Percentiles rank a stretch among this genome's conserved stretches.
Conservation (phyloP, 2,888 invertebrate species). For the Hedya salicella region DNA sequence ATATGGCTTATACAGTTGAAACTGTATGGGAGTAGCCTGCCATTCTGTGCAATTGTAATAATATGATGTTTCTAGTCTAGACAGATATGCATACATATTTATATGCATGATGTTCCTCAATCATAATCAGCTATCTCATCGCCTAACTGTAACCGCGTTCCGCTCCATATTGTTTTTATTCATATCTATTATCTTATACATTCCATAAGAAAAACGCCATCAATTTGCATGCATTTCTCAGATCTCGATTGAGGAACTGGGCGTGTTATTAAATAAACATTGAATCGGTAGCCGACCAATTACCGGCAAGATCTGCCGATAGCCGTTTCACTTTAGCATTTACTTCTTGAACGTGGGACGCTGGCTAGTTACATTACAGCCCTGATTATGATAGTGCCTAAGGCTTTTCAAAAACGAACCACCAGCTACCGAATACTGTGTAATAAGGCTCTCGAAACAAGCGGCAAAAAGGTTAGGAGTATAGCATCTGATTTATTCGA, state of each 20-base stretch:
- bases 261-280: constrained; percentile 63
- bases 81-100: background rate
- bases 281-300: constrained; percentile 55
- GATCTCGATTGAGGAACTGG: constrained; percentile 58
- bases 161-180: constrained; percentile 16
- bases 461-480: constrained; percentile 9
- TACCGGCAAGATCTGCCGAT: constrained; percentile 56
- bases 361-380: constrained; percentile 25
- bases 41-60: no score
- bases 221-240: constrained; percentile 43
- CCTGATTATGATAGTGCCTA: constrained; percentile 34
- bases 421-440: constrained; percentile 24
- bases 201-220: constrained; percentile 27
- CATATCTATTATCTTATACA: constrained; percentile 21
- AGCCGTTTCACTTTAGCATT: constrained; percentile 48
- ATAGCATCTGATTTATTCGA: background rate
- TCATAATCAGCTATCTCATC: constrained; percentile 15
- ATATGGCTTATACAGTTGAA: background rate
- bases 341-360: constrained; percentile 23
- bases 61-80: no score
- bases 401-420: constrained; percentile 10
- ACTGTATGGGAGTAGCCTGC: no score
- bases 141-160: constrained; percentile 15
- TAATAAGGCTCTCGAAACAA: constrained; percentile 9
- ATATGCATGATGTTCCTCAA: constrained; percentile 11